phyloP scores from a whole-genome alignment of 2,113 vertebrate species.

The Spilogale gracilis region DNA sequence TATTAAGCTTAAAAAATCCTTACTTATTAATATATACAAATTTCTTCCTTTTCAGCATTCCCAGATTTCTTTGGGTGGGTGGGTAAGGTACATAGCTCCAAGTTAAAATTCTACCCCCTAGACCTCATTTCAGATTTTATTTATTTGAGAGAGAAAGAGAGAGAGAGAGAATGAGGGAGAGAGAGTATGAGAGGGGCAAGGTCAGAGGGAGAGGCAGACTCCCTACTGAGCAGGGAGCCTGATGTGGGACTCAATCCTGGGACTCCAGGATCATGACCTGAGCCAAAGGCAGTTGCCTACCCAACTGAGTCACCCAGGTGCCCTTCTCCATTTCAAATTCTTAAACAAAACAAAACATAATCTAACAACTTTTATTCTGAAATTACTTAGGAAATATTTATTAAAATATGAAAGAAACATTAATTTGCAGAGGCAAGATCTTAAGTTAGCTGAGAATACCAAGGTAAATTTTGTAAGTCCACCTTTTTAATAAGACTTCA shows the following conservation, averaged over 20 bases:
- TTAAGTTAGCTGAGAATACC: conserved; percentile 6
- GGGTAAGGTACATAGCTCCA: not conserved
- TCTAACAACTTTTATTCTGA: not conserved
- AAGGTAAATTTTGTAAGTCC: not conserved
- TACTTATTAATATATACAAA: not conserved
- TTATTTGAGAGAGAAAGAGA: too few species aligned
- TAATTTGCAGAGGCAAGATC: conserved; percentile 9
- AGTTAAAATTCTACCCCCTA: not conserved
- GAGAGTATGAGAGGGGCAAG: too few species aligned
- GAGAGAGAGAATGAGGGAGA: too few species aligned
- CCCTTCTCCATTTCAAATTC: conserved; percentile 12
- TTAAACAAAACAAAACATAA: not conserved
- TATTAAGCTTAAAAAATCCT: conserved; percentile 25
- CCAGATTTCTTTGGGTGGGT: not conserved
- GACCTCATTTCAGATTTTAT: too few species aligned
- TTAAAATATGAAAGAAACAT: conserved; percentile 12
- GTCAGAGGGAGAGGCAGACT: too few species aligned
- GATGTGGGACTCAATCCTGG: too few species aligned
- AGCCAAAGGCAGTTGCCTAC: too few species aligned
- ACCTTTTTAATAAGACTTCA: conserved; percentile 13
- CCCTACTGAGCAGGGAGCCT: too few species aligned
- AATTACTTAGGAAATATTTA: conserved; percentile 33
- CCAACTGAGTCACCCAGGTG: too few species aligned
- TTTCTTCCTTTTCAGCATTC: not conserved
- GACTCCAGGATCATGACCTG: too few species aligned